Evolutionary conservation across 2,797 vertebrate genomes (phyloP).

Genomic region (Mormyrops attenuatus): DNA sequence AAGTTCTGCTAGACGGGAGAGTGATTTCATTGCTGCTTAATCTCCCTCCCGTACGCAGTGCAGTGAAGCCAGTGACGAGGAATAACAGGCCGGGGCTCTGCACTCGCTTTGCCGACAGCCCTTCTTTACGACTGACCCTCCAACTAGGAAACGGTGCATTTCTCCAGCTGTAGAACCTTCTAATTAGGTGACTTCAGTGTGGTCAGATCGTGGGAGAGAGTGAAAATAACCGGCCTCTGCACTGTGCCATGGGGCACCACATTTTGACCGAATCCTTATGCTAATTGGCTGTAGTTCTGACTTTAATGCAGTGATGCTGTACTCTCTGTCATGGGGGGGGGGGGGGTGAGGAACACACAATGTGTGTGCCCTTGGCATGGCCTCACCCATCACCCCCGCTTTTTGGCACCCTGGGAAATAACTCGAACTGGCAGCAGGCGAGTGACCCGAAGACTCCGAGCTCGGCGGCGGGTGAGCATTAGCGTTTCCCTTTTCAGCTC

Average conservation of each 20-base stretch:
- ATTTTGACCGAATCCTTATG: neutral
- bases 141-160: neutral
- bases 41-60: neutral
- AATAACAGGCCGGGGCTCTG: neutral
- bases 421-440: neutral
- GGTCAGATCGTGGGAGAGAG: neutral
- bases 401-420: neutral
- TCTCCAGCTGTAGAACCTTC: neutral
- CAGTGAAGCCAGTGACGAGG: neutral
- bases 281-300: neutral
- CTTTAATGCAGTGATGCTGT: neutral
- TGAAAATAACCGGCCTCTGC: neutral
- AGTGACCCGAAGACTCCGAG: neutral
- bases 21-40: neutral
- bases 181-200: neutral
- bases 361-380: neutral
- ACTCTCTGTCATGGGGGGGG: neutral
- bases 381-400: neutral
- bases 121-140: neutral
- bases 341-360: neutral
- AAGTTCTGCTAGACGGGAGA: neutral
- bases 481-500: slow-evolving; percentile 52
- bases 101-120: neutral
- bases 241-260: neutral
- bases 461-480: neutral